Base-by-base conservation (phyloP, 2,113 vertebrate genomes). In the Canis aureus region DNA sequence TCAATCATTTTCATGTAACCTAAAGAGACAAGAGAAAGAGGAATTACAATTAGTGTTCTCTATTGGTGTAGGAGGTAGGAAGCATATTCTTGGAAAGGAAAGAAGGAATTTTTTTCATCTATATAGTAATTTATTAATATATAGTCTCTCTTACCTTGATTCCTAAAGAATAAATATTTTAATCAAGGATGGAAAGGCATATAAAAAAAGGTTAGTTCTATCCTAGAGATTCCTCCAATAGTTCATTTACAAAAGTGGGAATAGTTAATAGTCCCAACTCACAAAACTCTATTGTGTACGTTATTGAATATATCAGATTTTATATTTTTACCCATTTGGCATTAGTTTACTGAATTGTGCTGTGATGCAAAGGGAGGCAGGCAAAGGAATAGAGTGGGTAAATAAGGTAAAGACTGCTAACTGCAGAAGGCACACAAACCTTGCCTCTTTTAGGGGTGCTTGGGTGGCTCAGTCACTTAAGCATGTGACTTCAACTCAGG, bases 71-170 rank as follows among this genome's bases (percentile, higher is more conserved):
- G 6, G 29, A 90, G 12, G 25, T 38, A 69, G 2, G 23, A 93
- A 94, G 12, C 60, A 57, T 27, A 79, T 35, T 51, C 2, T 59
- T 69, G 5, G 49, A 74, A 62, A n/a, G 6, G 20, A 73, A 78
- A 55, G 7, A 2, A 67, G 9, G 64, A 57, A 22, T 27, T 81
- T 29, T 8, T 87, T 25, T 25, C 25, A 57, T 91, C 10, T 67
- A 78, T 79, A 82, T n/a, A 38, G 8, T 81, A 86, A 20, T 73
- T 97, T 12, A 38, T 90, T 94, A 91, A 25, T 35, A 74, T 29
- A 80, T 11, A 73, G 0, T 79, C 29, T 92, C 22, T 82, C 10
- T 89, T 67, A 60, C 4, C 12, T 91, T 84, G 66, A 38, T 35
- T 85, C 25, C 53, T 32, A 81, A 3, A 81, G 27, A 66, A n/a